These are phyloP conservation scores for Sesamia nonagrioides DNA, from an alignment of 1,140 invertebrate genomes.

Conservation along the genomic window DNA sequence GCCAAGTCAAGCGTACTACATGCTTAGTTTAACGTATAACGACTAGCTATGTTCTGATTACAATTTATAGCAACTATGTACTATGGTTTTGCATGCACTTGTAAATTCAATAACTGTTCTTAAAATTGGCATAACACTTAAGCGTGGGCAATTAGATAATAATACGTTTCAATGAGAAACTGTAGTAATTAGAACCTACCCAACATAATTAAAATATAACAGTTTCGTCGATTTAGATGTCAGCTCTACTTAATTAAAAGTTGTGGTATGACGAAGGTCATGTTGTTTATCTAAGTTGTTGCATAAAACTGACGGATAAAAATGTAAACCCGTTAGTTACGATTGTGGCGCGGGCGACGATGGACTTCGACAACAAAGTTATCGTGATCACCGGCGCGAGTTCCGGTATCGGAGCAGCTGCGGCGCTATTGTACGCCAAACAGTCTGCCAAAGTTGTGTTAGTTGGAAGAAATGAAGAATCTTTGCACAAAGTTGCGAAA, in stretches of 20 bases:
- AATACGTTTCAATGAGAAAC: neutral
- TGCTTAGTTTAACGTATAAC: slow-evolving; percentile 28
- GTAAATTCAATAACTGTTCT: neutral
- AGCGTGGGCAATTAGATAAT: neutral
- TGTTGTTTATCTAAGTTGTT: slow-evolving; percentile 19
- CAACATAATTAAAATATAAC: neutral
- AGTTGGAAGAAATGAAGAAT: slow-evolving; percentile 91
- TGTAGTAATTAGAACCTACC: neutral
- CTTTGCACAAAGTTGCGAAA: slow-evolving; percentile 88
- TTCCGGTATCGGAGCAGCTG: slow-evolving; percentile 93
- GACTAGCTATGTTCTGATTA: slow-evolving; percentile 25
- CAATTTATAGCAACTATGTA: neutral
- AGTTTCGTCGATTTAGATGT: neutral
- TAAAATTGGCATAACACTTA: neutral
- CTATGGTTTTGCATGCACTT: slow-evolving; percentile 13
- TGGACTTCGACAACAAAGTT: slow-evolving; percentile 88
- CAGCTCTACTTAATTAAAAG: neutral
- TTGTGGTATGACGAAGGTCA: slow-evolving; percentile 13
- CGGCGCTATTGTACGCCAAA: slow-evolving; percentile 91
- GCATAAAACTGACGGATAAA: slow-evolving; percentile 29
- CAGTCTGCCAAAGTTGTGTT: slow-evolving; percentile 90
- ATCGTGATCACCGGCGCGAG: slow-evolving; percentile 92
- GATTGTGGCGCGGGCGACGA: slow-evolving; percentile 49
- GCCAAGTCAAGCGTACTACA: slow-evolving; percentile 3
- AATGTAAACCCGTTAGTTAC: slow-evolving; percentile 50